Evolutionary conservation across 2,888 invertebrate genomes (phyloP).

Genomic region (Drosophila borealis): DNA sequence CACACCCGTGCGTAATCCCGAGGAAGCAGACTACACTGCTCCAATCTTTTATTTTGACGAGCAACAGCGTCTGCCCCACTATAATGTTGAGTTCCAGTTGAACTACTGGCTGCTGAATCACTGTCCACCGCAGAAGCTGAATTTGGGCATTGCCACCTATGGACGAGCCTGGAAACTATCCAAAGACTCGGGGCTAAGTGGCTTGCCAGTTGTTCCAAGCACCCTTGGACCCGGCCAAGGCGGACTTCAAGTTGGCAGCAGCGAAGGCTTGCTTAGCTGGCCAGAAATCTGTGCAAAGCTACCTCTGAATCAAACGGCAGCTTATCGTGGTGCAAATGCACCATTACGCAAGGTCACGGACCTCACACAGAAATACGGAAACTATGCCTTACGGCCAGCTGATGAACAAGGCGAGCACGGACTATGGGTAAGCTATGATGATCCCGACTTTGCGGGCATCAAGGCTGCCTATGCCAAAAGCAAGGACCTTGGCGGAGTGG

Average conservation of each 20-base stretch:
- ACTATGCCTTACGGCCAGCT: conserved; percentile 91
- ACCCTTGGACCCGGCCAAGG: conserved; percentile 89
- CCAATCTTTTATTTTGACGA: conserved; percentile 91
- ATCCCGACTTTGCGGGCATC: conserved; percentile 92
- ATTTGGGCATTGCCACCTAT: conserved; percentile 90
- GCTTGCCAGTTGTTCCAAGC: conserved; percentile 89
- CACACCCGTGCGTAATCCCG: conserved; percentile 90
- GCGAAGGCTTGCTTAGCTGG: conserved; percentile 90
- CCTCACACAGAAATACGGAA: conserved; percentile 91
- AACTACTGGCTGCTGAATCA: conserved; percentile 87
- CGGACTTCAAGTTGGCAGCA: conserved; percentile 89
- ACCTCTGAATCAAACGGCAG: conserved; percentile 87
- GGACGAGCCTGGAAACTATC: conserved; percentile 92
- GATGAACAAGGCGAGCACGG: conserved; percentile 89
- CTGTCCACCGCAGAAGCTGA: conserved; percentile 89
- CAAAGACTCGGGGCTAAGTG: conserved; percentile 89
- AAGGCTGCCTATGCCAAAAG: conserved; percentile 90
- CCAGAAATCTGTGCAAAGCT: conserved; percentile 92
- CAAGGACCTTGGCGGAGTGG: conserved; percentile 91
- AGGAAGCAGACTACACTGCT: conserved; percentile 91
- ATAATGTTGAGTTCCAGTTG: conserved; percentile 89
- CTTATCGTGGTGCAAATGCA: conserved; percentile 87
- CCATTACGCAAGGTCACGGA: conserved; percentile 91
- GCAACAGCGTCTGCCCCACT: conserved; percentile 87
- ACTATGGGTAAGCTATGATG: conserved; percentile 93